phyloP scores from a whole-genome alignment of 1,140 invertebrate genomes.

The Cheumatopsyche charites region DNA sequence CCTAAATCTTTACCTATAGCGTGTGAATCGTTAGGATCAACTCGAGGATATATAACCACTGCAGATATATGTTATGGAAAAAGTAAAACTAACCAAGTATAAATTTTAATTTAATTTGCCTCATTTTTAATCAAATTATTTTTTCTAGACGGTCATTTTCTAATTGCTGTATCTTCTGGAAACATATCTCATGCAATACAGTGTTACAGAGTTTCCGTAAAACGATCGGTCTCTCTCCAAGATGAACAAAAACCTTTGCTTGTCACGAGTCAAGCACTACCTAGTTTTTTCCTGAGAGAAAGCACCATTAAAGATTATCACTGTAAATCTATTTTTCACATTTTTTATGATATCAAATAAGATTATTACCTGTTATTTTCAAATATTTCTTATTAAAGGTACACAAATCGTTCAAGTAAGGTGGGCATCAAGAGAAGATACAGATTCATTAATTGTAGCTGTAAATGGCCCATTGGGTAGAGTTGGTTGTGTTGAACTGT shows the following conservation, averaged over 20 bases:
- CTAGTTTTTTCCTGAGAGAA: constrained; percentile 80
- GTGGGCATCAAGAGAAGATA: constrained; percentile 81
- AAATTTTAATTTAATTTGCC: background rate
- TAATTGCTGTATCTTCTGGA: constrained; percentile 69
- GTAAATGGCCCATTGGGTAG: constrained; percentile 64
- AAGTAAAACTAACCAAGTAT: constrained; percentile 58
- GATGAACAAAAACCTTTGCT: constrained; percentile 60
- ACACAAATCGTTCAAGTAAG: constrained; percentile 70
- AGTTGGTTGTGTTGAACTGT: constrained; percentile 79
- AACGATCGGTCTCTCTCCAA: constrained; percentile 53
- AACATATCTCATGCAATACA: constrained; percentile 61
- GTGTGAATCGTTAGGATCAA: constrained; percentile 74
- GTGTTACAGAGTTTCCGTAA: constrained; percentile 73
- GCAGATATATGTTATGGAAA: constrained; percentile 78
- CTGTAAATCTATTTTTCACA: constrained; percentile 48
- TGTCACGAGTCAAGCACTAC: constrained; percentile 74
- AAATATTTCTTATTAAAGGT: constrained; percentile 39
- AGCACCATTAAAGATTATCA: constrained; percentile 61
- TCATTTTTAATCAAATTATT: background rate
- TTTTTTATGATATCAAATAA: background rate
- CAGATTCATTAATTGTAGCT: constrained; percentile 79
- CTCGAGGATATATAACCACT: constrained; percentile 73
- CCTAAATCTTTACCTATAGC: constrained; percentile 57
- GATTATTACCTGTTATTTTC: background rate
- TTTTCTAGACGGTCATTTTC: constrained; percentile 73